phyloP scores from a whole-genome alignment of 2,888 invertebrate genomes.

The Ophioninae sp. region DNA sequence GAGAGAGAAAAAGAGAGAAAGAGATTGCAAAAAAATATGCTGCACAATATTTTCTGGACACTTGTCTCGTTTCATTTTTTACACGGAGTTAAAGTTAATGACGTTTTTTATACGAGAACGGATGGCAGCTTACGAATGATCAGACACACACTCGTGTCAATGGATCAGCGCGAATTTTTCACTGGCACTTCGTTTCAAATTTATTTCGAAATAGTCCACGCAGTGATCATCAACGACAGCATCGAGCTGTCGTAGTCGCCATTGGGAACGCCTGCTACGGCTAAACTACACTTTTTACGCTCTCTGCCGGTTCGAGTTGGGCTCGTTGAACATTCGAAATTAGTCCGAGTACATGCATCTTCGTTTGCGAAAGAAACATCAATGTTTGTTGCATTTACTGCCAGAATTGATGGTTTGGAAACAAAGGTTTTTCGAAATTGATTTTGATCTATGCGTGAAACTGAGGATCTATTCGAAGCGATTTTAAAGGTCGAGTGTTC shows the following conservation, averaged over 20 bases:
- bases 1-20: constrained; percentile 35
- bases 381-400: not conserved
- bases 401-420: too few relatives aligned
- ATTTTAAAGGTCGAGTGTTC: too few relatives aligned
- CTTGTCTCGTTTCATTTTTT: constrained; percentile 67
- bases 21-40: constrained; percentile 62
- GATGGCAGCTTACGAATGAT: not conserved
- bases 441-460: too few relatives aligned
- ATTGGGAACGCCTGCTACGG: not conserved
- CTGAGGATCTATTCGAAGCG: too few relatives aligned
- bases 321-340: not conserved
- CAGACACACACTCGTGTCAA: not conserved
- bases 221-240: constrained; percentile 12
- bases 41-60: constrained; percentile 71
- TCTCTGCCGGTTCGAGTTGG: not conserved
- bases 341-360: not conserved
- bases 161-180: not conserved
- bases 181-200: not conserved
- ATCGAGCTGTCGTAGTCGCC: constrained; percentile 9
- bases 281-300: not conserved
- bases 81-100: constrained; percentile 56
- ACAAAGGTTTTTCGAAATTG: too few relatives aligned
- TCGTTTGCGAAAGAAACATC: not conserved
- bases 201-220: not conserved
- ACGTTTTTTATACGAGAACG: constrained; percentile 59